Evolutionary conservation across 2,888 invertebrate genomes (phyloP), one percentile per base, ranked within the genome.

Genomic region (Sphinx pinastri): DNA sequence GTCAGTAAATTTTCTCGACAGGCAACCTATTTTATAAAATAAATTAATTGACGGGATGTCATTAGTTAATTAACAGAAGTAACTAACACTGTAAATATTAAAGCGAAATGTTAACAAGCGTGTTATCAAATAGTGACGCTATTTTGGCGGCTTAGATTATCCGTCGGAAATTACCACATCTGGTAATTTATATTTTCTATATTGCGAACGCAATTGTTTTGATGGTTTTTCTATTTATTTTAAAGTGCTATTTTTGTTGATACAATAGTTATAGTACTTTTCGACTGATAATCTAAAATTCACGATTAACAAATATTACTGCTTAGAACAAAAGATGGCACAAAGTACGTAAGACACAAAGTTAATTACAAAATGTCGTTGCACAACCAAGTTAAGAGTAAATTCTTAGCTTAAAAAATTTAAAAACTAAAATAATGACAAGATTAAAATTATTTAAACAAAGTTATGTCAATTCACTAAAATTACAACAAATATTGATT

Each of bases 341-440:
- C 81, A 75, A 67, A 72, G 70, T 70, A 45, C 10, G 49, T 19
- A 49, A 47, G 63, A 63, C 63, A 63, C 63, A 63, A 19, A 49
- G 63, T 63, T 63, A 63, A 60, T 68, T 69, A 71, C 70, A 75
- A 52, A 74, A 76, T 80, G 82, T 87, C 83, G 88, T 85, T 85
- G 86, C 89, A 90, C 89, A 90, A 90, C 89, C 88, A 85, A 86
- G 78, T 74, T 60, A 49, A 63, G 63, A 63, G 63, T 63, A 49
- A 63, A 60, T 19, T 75, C 75, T 71, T 78, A 75, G 75, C 72
- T 63, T 63, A 13, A 49, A 49, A 45, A 73, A 51, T 68, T 73
- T 71, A 72, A 79, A 74, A 67, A 75, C 78, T 77, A 75, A 75
- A 72, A 67, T 73, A 69, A 79, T 73, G 75, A 76, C 78, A 75